Percentiles rank a stretch among this genome's conserved stretches.
Conservation (phyloP, 2,113 vertebrate genomes). For the Neodontobutis hainanensis region DNA sequence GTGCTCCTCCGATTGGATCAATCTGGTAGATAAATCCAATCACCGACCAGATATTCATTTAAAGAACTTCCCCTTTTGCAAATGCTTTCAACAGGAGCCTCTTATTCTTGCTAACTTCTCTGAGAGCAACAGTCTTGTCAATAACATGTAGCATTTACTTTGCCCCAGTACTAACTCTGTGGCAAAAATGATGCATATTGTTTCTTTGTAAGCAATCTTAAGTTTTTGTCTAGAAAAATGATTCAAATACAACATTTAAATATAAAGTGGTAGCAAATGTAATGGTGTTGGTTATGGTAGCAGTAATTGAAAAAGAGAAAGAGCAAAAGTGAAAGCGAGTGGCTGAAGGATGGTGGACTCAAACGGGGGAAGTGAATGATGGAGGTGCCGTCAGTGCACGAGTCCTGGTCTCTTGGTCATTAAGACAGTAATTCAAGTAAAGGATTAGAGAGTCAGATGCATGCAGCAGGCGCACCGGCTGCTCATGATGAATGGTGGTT, state of each 20-base stretch:
- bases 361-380: conserved; percentile 54
- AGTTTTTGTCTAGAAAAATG: not conserved
- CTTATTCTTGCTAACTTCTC: no score
- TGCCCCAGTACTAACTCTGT: no score
- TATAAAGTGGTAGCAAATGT: not conserved
- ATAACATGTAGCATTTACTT: no score
- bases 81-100: no score
- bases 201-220: no score
- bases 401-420: conserved; percentile 60
- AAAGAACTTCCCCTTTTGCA: no score
- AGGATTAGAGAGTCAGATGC: conserved; percentile 54
- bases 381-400: conserved; percentile 48
- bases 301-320: conserved; percentile 50
- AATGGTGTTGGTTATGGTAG: not conserved
- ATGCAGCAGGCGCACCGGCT: conserved; percentile 38
- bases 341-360: conserved; percentile 45
- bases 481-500: conserved; percentile 50
- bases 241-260: not conserved
- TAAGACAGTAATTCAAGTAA: conserved; percentile 67
- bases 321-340: conserved; percentile 34
- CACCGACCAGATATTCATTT: no score
- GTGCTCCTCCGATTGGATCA: no score
- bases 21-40: no score
- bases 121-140: no score
- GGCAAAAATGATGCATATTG: no score